A percentile compares a stretch with the other conserved stretches of the same genome.
Conservation (phyloP, 1,140 invertebrate species). For the Nasonia vitripennis region DNA sequence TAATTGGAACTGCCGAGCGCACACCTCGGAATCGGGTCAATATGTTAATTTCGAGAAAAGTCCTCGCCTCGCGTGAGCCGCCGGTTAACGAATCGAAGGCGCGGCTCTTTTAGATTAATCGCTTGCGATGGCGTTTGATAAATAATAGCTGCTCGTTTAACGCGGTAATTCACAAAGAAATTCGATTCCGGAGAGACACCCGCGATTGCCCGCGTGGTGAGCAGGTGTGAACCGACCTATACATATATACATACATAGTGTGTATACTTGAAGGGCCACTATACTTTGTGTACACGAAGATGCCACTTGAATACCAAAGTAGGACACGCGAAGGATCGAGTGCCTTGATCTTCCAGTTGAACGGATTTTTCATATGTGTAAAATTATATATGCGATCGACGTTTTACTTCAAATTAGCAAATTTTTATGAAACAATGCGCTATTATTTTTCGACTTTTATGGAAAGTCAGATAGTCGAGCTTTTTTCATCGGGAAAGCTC, state of each 20-base stretch:
- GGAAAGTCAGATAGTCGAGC: no score
- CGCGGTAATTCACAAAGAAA: not conserved
- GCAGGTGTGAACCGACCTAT: not conserved
- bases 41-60: constrained; percentile 3
- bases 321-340: no score
- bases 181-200: not conserved
- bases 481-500: no score
- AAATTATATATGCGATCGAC: no score
- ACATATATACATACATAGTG: not conserved
- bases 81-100: not conserved
- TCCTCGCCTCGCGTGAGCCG: not conserved
- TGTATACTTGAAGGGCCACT: no score
- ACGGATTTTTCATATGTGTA: no score
- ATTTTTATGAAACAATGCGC: no score
- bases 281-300: no score
- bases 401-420: no score
- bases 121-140: not conserved
- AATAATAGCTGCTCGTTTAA: not conserved
- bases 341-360: no score
- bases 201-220: not conserved
- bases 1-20: not conserved
- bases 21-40: not conserved
- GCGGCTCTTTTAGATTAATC: not conserved
- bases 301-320: no score
- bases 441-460: no score